Base-by-base conservation (phyloP, 2,888 invertebrate genomes). In the Harpalus rubripes region DNA sequence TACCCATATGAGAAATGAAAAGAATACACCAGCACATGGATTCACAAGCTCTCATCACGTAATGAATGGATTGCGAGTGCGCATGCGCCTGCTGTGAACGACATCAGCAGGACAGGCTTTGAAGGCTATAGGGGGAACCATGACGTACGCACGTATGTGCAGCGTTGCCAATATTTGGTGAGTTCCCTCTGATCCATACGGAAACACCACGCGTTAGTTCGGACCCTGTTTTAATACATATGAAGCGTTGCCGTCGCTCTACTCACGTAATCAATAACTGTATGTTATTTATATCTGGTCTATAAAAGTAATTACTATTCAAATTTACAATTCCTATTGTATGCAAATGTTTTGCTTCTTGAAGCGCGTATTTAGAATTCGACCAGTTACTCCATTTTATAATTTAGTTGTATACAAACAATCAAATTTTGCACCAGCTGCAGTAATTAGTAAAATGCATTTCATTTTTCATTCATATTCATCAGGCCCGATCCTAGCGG, bases 121-220 rank as follows among this genome's bases (percentile, higher is more conserved):
- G 76, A 76, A 44, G 63, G 59, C 52, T 44, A 72, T 74, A 68
- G 56, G 52, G 82, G 26, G 68, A 59, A 65, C 22, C 56, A 78
- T 65, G 63, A 78, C 56, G 78, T 63, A 84, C 52, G 84, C 63
- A 78, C 22, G 56, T 65, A 81, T 7, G 52, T 52, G 63, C 84
- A 78, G 58, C 84, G 84, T 84, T 84, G 84, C 78, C 84, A 84
- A 65, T 78, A 78, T 84, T 84, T 84, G 18, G 39, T 61, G 61
- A 58, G 59, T 83, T 76, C 41, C 44, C 76, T 83, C 52, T 61
- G 32, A 58, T 58, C 52, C 61, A 76, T 39, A 72, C 82, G 72
- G 82, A 82, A 82, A 82, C 65, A 82, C 65, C 52, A 82, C 65
- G 26, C 32, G 10, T 65, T n/a, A 5, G 7, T 65, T 32, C 39